These are phyloP conservation scores for Holothuria glaberrima DNA, from an alignment of 35 echinoderm and acorn worm genomes.

Conservation along the genomic window DNA sequence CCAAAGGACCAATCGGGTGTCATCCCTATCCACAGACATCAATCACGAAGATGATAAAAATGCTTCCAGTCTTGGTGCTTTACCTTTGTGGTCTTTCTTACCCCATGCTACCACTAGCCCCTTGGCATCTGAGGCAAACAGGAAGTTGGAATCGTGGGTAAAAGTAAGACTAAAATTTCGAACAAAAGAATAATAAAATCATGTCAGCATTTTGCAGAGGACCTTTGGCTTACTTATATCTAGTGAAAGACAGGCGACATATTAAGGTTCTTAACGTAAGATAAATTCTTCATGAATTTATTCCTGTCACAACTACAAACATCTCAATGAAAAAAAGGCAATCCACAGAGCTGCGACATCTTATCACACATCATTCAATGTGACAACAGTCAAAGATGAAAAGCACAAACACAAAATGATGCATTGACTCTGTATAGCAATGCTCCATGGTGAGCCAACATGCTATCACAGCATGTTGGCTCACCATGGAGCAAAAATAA, in stretches of 20 bases:
- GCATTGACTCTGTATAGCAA: no score
- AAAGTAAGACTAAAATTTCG: conserved; percentile 74
- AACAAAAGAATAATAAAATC: not conserved
- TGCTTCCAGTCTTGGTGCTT: conserved; percentile 79
- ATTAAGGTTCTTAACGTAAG: not conserved
- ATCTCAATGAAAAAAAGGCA: no score
- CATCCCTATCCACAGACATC: not conserved
- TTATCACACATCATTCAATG: no score
- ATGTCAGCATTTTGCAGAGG: not conserved
- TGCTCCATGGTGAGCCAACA: no score
- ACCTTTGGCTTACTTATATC: not conserved
- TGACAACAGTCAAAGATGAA: no score
- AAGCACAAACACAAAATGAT: no score
- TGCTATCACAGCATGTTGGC: no score
- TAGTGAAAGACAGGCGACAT: not conserved
- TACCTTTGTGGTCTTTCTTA: conserved; percentile 74
- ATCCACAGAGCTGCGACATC: no score
- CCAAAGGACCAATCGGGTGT: not conserved
- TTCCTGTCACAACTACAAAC: not conserved
- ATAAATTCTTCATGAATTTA: not conserved
- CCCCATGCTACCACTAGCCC: conserved; percentile 86
- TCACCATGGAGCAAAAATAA: no score
- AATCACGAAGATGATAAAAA: conserved; percentile 58
- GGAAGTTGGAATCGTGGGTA: conserved; percentile 88
- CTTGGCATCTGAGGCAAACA: conserved; percentile 78